These are phyloP conservation scores for Drosophila falleni DNA, from an alignment of 2,888 invertebrate species.

Conservation along the genomic window DNA sequence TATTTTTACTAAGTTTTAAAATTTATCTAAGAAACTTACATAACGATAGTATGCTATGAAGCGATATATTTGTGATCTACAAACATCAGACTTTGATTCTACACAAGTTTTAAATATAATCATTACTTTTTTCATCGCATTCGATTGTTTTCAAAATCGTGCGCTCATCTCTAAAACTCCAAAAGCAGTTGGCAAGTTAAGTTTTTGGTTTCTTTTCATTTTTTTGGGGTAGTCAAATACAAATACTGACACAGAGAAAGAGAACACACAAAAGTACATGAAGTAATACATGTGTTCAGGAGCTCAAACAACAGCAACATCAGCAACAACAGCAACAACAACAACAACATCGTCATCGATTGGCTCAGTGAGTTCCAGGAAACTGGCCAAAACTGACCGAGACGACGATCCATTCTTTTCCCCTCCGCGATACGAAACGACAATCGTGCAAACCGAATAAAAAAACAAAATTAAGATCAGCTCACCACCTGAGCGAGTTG, in stretches of 20 bases:
- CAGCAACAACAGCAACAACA: slow-evolving; percentile 46
- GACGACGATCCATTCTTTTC: slow-evolving; percentile 23
- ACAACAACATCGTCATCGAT: slow-evolving; percentile 38
- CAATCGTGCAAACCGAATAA: slow-evolving; percentile 52
- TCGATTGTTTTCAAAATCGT: background rate
- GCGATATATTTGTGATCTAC: background rate
- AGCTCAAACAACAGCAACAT: slow-evolving; percentile 43
- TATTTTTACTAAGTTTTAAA: background rate
- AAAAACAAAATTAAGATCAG: slow-evolving; percentile 34
- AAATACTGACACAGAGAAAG: slow-evolving; percentile 31
- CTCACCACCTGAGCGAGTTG: slow-evolving; percentile 11
- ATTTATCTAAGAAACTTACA: background rate
- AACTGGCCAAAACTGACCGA: slow-evolving; percentile 58
- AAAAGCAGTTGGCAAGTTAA: slow-evolving; percentile 32
- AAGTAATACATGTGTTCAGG: slow-evolving; percentile 59
- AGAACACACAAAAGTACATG: slow-evolving; percentile 28
- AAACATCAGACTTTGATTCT: background rate
- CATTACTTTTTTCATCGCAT: background rate
- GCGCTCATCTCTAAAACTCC: slow-evolving; percentile 20
- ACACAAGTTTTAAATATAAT: background rate
- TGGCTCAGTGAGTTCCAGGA: slow-evolving; percentile 60
- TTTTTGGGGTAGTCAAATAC: slow-evolving; percentile 34
- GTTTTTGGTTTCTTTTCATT: slow-evolving; percentile 11
- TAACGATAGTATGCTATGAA: background rate
- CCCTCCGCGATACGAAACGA: slow-evolving; percentile 13